These are phyloP conservation scores for Leptothorax acervorum DNA, from an alignment of 2,888 invertebrate genomes.

Conservation along the genomic window DNA sequence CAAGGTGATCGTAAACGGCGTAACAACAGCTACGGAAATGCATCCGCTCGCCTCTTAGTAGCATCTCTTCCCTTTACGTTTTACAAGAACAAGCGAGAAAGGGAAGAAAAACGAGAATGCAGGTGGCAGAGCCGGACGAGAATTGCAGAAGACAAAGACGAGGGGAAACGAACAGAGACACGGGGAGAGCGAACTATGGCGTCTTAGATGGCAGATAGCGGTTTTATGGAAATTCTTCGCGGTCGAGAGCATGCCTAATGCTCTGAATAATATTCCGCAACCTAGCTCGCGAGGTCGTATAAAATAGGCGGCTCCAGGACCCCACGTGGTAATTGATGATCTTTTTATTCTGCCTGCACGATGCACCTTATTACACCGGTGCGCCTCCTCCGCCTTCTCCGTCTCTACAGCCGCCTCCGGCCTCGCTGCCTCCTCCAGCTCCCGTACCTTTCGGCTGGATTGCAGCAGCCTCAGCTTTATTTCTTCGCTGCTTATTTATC, in stretches of 20 bases:
- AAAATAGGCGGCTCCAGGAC: conserved; percentile 65
- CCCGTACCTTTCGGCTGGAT: conserved; percentile 67
- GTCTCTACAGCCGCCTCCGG: neutral
- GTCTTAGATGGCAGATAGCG: conserved; percentile 82
- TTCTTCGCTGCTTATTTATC: conserved; percentile 71
- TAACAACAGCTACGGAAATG: conserved; percentile 62
- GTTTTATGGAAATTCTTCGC: conserved; percentile 83
- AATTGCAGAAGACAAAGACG: conserved; percentile 55
- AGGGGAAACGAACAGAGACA: conserved; percentile 60
- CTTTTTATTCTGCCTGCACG: conserved; percentile 80
- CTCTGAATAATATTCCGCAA: conserved; percentile 84
- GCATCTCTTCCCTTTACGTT: neutral
- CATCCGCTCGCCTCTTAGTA: conserved; percentile 43
- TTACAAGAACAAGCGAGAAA: conserved; percentile 33
- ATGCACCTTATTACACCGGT: conserved; percentile 77
- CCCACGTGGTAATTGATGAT: conserved; percentile 81
- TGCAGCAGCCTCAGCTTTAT: conserved; percentile 70
- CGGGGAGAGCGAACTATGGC: conserved; percentile 62
- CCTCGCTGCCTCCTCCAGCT: conserved; percentile 20
- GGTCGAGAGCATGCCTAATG: conserved; percentile 81
- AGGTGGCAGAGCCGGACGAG: conserved; percentile 35
- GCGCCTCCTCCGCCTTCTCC: conserved; percentile 47
- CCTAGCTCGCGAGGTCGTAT: conserved; percentile 73
- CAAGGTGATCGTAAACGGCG: conserved; percentile 68
- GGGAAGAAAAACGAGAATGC: conserved; percentile 20